A percentile compares a stretch with the other conserved stretches of the same genome.
phyloP scores from a whole-genome alignment of 2,113 vertebrate genomes.

The Sylvietta virens region DNA sequence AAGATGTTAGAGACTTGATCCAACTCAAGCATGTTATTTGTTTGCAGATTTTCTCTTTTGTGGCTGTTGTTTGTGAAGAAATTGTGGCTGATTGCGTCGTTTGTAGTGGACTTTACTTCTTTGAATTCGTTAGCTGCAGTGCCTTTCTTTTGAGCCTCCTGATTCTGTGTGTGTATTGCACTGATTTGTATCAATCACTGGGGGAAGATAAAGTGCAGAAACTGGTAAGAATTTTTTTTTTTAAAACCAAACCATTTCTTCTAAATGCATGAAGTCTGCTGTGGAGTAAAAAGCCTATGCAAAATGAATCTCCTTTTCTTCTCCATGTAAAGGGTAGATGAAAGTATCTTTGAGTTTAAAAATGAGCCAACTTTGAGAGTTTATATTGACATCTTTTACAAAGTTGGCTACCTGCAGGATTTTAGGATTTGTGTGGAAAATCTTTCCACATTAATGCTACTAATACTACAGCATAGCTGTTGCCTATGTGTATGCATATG shows the following conservation, averaged over 20 bases:
- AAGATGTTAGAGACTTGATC: not conserved
- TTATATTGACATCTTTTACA: not conserved
- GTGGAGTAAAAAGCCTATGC: not conserved
- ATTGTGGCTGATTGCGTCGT: slow-evolving; percentile 68
- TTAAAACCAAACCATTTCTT: not conserved
- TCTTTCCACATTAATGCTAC: not conserved
- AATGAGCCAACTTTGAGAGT: not conserved
- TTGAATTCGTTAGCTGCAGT: slow-evolving; percentile 88
- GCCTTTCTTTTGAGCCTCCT: slow-evolving; percentile 84
- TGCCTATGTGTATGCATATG: rapidly evolving
- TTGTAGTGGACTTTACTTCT: slow-evolving; percentile 85
- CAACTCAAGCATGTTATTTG: not conserved
- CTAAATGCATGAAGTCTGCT: not conserved
- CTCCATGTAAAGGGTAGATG: not conserved
- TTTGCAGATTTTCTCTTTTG: slow-evolving; percentile 80
- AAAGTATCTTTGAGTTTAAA: not conserved
- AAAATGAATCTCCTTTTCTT: not conserved
- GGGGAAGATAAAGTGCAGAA: slow-evolving; percentile 61
- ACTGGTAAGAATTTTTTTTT: slow-evolving; percentile 69
- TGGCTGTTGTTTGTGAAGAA: slow-evolving; percentile 89
- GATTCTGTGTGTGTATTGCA: slow-evolving; percentile 77
- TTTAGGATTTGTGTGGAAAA: not conserved
- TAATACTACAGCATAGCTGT: not conserved
- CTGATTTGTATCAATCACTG: slow-evolving; percentile 56
- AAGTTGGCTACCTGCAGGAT: not conserved